Conservation (phyloP, 1,140 invertebrate genomes). For the Venustaconcha ellipsiformis region DNA sequence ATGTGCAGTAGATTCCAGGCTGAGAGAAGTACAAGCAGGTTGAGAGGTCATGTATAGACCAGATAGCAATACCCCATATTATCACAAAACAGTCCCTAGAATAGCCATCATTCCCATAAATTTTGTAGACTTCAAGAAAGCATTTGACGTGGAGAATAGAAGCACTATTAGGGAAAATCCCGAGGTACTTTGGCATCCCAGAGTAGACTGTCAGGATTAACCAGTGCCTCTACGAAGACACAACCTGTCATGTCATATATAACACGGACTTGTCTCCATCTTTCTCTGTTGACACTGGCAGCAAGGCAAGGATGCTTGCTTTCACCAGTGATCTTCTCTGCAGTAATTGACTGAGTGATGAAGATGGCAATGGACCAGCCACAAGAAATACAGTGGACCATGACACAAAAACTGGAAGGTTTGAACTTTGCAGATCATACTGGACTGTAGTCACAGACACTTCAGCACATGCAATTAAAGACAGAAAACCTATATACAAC, state of each 20-base stretch:
- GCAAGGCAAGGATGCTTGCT: not conserved
- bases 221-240: not conserved
- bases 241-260: not conserved
- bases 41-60: no score
- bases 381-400: not conserved
- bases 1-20: no score
- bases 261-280: not conserved
- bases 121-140: not conserved
- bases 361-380: not conserved
- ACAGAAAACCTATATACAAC: no score
- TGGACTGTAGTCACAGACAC: not conserved
- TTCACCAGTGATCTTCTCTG: not conserved
- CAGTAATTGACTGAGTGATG: not conserved
- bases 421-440: not conserved
- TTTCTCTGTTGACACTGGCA: not conserved
- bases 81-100: not conserved
- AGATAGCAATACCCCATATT: no score
- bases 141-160: not conserved
- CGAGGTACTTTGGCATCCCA: not conserved
- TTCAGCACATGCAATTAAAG: no score
- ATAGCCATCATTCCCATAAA: not conserved
- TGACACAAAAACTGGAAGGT: not conserved
- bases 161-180: not conserved
- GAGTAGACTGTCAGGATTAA: not conserved
- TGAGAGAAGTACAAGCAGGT: fast-evolving